Evolutionary conservation across 1,140 invertebrate genomes (phyloP), one percentile per base, ranked within the genome.

Genomic region (Brachionus sp.): DNA sequence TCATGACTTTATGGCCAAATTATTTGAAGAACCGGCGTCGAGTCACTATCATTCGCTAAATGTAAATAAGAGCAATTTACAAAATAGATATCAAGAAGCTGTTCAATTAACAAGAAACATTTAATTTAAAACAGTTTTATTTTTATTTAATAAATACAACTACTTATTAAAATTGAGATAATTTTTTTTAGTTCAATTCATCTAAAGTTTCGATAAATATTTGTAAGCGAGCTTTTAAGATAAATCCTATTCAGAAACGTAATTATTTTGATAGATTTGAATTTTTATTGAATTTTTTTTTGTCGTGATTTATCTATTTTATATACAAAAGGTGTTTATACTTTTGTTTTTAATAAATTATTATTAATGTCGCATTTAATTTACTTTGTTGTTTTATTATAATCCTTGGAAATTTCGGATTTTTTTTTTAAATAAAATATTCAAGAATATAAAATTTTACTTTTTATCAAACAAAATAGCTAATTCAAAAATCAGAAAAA

Each of bases 21-120:
- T 82, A 23, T 66, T 82, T 5, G 80, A 82, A 82, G 57, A 82
- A 42, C 80, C 80, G 16, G 50, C 19, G 3, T 29, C 57, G 25
- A 66, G 66, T 13, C 80, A 82, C 37, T 82, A 82, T 70, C 80
- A 82, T 70, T 82, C 80, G 10, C 29, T 82, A 35, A 66, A 66
- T 50, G 57, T 82, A 53, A 82, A 82, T 70, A 82, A 82, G 66
- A 66, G 13, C 23, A 66, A 82, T 35, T 53, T 82, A 68, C n/a
- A 25, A 19, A 39, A 25, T 46, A 62, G 80, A 68, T 82, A 82
- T 25, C 25, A 50, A 42, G 80, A 82, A 29, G 62, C 37, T 50
- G 66, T 68, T 37, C 57, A 80, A 44, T 13, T 62, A 23, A 33
- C 57, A 16, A 80, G 57, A 66, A 39, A 42, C 19, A 57, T 62